Conservation (phyloP, 2,113 vertebrate genomes). For the Steatornis caripensis region DNA sequence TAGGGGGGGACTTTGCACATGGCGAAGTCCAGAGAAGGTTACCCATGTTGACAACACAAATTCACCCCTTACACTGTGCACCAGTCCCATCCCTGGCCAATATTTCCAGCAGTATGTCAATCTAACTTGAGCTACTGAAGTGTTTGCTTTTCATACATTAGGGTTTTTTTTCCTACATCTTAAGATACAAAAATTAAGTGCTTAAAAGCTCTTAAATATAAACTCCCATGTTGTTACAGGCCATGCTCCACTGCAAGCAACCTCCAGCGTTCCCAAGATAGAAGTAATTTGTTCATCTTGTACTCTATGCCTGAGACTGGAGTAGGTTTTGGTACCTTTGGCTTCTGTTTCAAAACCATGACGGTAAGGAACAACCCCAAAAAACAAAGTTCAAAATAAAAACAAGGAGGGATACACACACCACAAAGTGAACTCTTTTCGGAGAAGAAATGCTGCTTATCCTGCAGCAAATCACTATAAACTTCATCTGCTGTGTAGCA, state of each 20-base stretch:
- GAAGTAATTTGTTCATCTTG: background rate
- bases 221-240: background rate
- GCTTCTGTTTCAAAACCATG: background rate
- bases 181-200: background rate
- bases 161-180: background rate
- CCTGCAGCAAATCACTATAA: background rate
- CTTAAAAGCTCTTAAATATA: background rate
- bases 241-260: background rate
- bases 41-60: background rate
- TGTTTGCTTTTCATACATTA: background rate
- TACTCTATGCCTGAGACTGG: background rate
- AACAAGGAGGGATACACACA: background rate
- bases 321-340: background rate
- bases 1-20: background rate
- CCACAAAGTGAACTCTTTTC: background rate
- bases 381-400: background rate
- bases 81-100: background rate
- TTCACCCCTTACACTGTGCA: background rate
- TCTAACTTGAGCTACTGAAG: background rate
- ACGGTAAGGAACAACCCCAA: background rate
- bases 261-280: background rate
- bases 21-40: background rate
- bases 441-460: background rate
- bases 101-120: background rate
- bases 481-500: background rate